phyloP scores from a whole-genome alignment of 2,113 vertebrate species.

The Tetrao urogallus region DNA sequence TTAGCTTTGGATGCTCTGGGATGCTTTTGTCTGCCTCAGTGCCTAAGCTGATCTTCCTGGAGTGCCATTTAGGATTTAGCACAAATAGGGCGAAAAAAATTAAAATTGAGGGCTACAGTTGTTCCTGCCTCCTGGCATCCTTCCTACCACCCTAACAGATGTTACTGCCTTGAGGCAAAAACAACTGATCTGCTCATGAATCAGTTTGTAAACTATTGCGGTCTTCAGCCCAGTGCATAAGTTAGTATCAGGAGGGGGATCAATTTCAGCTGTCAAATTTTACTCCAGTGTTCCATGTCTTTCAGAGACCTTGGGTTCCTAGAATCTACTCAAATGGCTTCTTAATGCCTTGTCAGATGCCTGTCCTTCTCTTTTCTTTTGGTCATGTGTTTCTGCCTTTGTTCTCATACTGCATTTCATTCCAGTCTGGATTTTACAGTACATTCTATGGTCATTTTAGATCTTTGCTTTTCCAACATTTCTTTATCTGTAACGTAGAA shows the following conservation, averaged over 20 bases:
- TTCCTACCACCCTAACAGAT: constrained; percentile 42
- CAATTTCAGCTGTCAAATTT: constrained; percentile 12
- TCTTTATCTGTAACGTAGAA: background rate
- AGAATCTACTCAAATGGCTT: background rate
- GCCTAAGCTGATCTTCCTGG: background rate
- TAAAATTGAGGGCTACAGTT: background rate
- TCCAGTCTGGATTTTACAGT: constrained; percentile 28
- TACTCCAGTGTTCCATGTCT: background rate
- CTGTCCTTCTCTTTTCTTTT: constrained; percentile 19
- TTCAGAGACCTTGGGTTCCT: constrained; percentile 48
- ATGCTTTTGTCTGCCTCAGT: background rate
- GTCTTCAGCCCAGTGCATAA: background rate
- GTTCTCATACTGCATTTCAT: constrained; percentile 16
- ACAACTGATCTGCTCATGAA: constrained; percentile 15
- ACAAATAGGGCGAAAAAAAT: constrained; percentile 17
- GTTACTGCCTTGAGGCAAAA: constrained; percentile 50
- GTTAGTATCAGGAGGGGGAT: background rate
- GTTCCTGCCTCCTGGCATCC: constrained; percentile 3
- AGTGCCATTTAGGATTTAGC: background rate
- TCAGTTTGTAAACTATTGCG: constrained; percentile 18
- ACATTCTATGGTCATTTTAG: constrained; percentile 7
- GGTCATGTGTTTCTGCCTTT: background rate
- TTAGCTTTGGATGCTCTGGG: background rate
- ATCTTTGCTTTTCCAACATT: background rate
- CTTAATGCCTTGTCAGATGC: constrained; percentile 4